Evolutionary conservation across 2,797 vertebrate genomes (phyloP).

Genomic region (Characodon lateralis): DNA sequence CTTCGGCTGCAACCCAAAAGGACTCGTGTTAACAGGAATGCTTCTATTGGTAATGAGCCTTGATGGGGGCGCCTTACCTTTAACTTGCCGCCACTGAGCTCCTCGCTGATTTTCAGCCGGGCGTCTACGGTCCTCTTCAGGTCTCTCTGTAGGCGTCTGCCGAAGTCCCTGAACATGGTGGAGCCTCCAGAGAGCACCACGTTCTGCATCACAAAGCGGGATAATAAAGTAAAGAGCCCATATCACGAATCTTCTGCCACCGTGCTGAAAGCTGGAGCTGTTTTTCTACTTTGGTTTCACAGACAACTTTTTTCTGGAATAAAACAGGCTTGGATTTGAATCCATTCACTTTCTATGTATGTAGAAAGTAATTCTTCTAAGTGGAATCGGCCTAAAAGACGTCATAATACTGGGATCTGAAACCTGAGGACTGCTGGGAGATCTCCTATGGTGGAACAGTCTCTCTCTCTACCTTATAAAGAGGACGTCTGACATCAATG

Average conservation of each 20-base stretch:
- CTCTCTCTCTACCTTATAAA: conserved; percentile 88
- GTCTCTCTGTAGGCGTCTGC: conserved; percentile 95
- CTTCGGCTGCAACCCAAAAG: conserved; percentile 84
- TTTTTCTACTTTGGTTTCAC: no score
- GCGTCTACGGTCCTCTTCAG: conserved; percentile 96
- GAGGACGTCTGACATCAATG: conserved; percentile 95
- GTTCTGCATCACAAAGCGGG: conserved; percentile 80
- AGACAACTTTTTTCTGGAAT: no score
- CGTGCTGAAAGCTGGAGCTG: neutral
- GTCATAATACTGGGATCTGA: no score
- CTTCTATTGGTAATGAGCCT: no score
- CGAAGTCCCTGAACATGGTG: conserved; percentile 99
- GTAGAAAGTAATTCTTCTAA: no score
- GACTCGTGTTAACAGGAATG: neutral
- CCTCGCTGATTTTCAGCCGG: conserved; percentile 94
- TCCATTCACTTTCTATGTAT: no score
- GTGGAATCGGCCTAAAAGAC: no score
- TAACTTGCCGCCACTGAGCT: conserved; percentile 94
- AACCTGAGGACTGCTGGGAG: no score
- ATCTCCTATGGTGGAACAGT: no score
- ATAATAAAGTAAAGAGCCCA: neutral
- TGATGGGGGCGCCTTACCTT: conserved; percentile 80
- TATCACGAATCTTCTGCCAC: neutral
- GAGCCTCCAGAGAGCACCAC: conserved; percentile 97
- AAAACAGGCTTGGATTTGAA: no score